These are phyloP conservation scores for Entomyzon cyanotis DNA, from an alignment of 2,113 vertebrate genomes.

Conservation along the genomic window DNA sequence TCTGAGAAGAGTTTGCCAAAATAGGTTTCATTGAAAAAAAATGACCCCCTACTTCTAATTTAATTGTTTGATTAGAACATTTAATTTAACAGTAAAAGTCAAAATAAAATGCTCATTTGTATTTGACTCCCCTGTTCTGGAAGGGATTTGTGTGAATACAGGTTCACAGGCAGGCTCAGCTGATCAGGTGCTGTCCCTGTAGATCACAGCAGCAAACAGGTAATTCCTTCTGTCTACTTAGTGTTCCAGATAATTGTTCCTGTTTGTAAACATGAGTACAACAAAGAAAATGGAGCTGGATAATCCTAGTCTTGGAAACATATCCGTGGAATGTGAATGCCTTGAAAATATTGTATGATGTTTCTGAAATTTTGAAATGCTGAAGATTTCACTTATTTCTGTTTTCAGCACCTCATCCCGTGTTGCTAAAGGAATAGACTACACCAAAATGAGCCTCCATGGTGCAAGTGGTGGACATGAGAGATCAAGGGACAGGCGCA, in stretches of 20 bases:
- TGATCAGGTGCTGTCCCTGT: background rate
- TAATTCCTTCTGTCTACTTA: background rate
- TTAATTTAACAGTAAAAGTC: background rate
- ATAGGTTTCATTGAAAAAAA: background rate
- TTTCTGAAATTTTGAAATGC: background rate
- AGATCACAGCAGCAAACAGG: background rate
- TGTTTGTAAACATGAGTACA: background rate
- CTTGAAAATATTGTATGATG: background rate
- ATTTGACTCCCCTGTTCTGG: background rate
- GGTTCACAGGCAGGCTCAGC: background rate
- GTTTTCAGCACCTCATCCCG: constrained; percentile 78
- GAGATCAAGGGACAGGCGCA: constrained; percentile 91
- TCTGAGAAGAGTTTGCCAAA: background rate
- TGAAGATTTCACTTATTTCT: background rate
- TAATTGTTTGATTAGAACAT: background rate
- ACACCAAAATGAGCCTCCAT: constrained; percentile 92
- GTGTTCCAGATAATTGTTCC: background rate
- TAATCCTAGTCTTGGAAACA: background rate
- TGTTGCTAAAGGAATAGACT: constrained; percentile 80
- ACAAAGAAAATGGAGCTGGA: background rate
- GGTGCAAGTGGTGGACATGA: constrained; percentile 90
- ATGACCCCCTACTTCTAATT: background rate
- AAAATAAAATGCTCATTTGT: background rate
- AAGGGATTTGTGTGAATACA: background rate
- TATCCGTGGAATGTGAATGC: background rate